Percentiles rank a stretch among this genome's conserved stretches.
These are phyloP conservation scores for Zaprionus lineosus DNA, from an alignment of 2,888 invertebrate species.

Conservation along the genomic window DNA sequence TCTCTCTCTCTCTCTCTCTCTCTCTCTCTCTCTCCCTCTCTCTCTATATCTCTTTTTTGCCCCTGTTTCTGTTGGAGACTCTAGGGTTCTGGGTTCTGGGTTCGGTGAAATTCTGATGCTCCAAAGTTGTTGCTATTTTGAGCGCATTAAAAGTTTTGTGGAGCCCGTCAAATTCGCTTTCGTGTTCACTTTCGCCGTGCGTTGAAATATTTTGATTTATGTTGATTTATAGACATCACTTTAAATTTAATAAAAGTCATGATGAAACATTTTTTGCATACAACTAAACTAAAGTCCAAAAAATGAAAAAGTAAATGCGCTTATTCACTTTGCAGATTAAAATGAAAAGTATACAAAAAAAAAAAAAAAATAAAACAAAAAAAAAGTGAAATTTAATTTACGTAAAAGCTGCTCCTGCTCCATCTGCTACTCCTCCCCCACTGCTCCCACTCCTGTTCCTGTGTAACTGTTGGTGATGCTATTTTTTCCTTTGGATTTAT, in stretches of 20 bases:
- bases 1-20: too few relatives aligned
- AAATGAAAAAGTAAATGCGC: conserved; percentile 54
- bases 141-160: conserved; percentile 58
- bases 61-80: background rate
- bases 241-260: conserved; percentile 76
- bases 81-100: conserved; percentile 1
- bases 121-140: conserved; percentile 36
- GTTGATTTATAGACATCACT: conserved; percentile 77
- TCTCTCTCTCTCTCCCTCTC: background rate
- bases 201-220: conserved; percentile 70
- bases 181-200: conserved; percentile 42
- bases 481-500: conserved; percentile 40
- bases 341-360: conserved; percentile 37
- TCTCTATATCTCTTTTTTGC: conserved; percentile 1
- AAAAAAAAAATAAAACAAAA: conserved; percentile 12
- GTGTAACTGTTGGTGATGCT: too few relatives aligned
- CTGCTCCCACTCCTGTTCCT: too few relatives aligned
- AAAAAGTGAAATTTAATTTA: conserved; percentile 69
- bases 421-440: too few relatives aligned
- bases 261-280: conserved; percentile 46
- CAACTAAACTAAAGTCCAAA: conserved; percentile 34
- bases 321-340: conserved; percentile 74
- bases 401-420: conserved; percentile 64
- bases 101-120: background rate
- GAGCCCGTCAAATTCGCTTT: conserved; percentile 34